Percentiles rank a stretch among this genome's conserved stretches.
phyloP scores from a whole-genome alignment of 1,140 invertebrate genomes.

The Matsumurasca onukii region DNA sequence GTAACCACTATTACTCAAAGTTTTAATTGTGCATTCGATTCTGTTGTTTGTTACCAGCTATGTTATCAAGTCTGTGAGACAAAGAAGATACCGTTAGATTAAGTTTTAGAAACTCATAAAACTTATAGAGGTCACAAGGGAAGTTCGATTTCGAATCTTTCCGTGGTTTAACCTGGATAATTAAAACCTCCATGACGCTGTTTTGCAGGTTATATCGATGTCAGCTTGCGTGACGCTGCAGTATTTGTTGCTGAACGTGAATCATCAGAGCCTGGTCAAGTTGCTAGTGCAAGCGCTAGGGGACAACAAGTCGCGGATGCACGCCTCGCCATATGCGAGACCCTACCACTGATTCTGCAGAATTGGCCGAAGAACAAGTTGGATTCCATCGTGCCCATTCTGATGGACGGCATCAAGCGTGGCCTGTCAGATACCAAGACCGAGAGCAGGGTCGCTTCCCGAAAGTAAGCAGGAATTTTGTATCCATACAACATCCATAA shows the following conservation, averaged over 20 bases:
- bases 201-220: background rate
- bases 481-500: too few species aligned
- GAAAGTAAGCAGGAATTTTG: slow-evolving; percentile 56
- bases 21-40: too few species aligned
- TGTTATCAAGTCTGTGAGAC: too few species aligned
- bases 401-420: slow-evolving; percentile 85
- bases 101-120: too few species aligned
- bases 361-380: slow-evolving; percentile 80
- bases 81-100: too few species aligned
- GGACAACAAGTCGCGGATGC: slow-evolving; percentile 90
- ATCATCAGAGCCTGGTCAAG: background rate
- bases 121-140: too few species aligned
- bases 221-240: background rate
- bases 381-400: slow-evolving; percentile 73
- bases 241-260: background rate
- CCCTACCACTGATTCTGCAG: slow-evolving; percentile 79
- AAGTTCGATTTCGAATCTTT: too few species aligned
- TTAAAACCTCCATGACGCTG: too few species aligned
- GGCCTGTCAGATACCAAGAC: slow-evolving; percentile 91
- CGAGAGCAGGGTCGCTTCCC: slow-evolving; percentile 74
- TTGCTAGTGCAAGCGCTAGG: background rate
- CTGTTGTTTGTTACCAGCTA: too few species aligned
- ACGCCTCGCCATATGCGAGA: slow-evolving; percentile 77
- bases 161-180: too few species aligned
- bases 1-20: too few species aligned